Conservation (phyloP, 2,113 vertebrate species). For the Epinephelus cyanopodus region DNA sequence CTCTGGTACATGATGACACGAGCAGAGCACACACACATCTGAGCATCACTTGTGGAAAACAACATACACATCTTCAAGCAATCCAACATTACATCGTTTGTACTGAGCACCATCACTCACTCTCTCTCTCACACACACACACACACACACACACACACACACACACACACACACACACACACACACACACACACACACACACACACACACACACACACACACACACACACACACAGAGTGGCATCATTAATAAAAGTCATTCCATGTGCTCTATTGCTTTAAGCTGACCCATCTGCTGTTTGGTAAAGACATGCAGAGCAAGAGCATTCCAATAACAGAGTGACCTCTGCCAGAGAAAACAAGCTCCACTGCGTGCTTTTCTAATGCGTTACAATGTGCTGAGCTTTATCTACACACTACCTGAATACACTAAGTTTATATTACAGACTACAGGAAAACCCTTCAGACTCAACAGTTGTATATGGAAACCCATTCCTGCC, state of each 20-base stretch:
- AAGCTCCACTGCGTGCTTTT: constrained; percentile 29
- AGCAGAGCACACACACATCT: constrained; percentile 18
- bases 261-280: constrained; percentile 47
- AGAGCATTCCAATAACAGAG: constrained; percentile 15
- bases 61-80: constrained; percentile 18
- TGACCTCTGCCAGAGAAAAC: constrained; percentile 11
- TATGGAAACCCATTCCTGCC: constrained; percentile 28
- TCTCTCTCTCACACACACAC: background rate
- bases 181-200: background rate
- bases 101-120: background rate
- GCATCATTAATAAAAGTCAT: constrained; percentile 29
- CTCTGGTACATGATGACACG: constrained; percentile 7
- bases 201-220: background rate
- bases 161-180: background rate
- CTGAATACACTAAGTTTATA: constrained; percentile 15
- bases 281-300: constrained; percentile 23
- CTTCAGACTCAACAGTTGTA: background rate
- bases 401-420: constrained; percentile 52
- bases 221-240: background rate
- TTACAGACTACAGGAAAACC: constrained; percentile 4
- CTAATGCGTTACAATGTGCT: constrained; percentile 35
- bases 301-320: constrained; percentile 37
- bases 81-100: background rate
- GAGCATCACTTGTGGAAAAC: constrained; percentile 20
- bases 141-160: background rate